Base-by-base conservation (phyloP, 2,888 invertebrate species). In the Polyploca ridens region DNA sequence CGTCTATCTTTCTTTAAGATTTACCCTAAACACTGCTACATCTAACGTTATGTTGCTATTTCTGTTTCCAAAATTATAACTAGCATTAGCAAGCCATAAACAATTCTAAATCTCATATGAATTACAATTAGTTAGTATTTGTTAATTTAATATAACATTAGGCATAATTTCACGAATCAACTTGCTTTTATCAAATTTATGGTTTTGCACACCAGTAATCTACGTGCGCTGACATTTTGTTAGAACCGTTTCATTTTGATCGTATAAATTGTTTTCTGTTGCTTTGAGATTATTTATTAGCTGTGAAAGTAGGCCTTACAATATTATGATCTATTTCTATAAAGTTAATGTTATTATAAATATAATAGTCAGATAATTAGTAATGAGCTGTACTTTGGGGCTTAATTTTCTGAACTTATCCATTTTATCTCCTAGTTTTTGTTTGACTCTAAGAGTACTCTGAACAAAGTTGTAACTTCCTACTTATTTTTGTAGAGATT, bases 41-140 rank as follows among this genome's bases (percentile, higher is more conserved):
- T 49, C n/a, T 16, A 16, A 16, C 4, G 7, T n/a, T 19, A 6
- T 19, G n/a, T 19, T 19, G 7, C 54, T 49, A 49, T 49, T 49
- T 16, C 16, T 19, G 19, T 54, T 54, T 54, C 54, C 54, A 54
- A 73, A 75, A 71, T 75, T 75, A 79, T 75, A 67, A 69, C 69
- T 68, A 70, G 67, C 72, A 75, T 76, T 76, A 75, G 75, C 66
- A 59, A 67, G 70, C 76, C 72, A 72, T 73, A 73, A 77, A 75
- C 67, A 63, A 72, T 78, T 75, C 77, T 76, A 77, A 72, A 77
- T 77, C 77, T 71, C 66, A 62, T 33, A 46, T 66, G 64, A 64
- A 59, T 63, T 64, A 63, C 63, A 68, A 66, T 54, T 33, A 64
- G 19, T 44, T 64, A 62, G 58, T 54, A 58, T 67, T 54, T 54